Conservation (phyloP, 1,140 invertebrate genomes). For the Gryllus bimaculatus region DNA sequence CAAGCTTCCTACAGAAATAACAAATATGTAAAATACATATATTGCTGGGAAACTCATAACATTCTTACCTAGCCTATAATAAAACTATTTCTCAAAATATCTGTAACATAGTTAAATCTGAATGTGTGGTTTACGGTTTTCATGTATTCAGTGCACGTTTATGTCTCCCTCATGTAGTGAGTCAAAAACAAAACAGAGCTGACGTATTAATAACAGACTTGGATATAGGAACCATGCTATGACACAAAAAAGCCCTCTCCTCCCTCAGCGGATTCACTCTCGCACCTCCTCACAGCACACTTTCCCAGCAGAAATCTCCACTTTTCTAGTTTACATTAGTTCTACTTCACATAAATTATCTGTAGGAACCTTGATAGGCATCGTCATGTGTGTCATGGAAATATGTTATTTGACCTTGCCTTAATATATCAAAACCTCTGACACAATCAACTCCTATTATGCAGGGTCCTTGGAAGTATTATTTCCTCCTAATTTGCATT, state of each 20-base stretch:
- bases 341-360: constrained; percentile 5
- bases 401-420: neutral
- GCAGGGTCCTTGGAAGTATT: neutral
- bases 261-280: neutral
- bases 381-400: neutral
- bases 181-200: neutral
- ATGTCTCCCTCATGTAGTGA: neutral
- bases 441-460: neutral
- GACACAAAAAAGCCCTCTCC: neutral
- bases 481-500: neutral
- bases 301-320: constrained; percentile 3
- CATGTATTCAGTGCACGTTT: neutral
- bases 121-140: neutral
- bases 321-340: neutral
- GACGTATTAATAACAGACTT: neutral
- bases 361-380: constrained; percentile 3
- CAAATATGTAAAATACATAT: constrained; percentile 6
- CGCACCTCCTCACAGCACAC: neutral
- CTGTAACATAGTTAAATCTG: constrained; percentile 1
- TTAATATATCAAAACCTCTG: neutral
- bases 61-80: neutral
- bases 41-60: neutral
- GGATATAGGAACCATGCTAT: constrained; percentile 4
- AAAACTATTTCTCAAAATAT: neutral
- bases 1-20: neutral